Conservation (phyloP, 2,888 invertebrate species). For the Leptopterna dolabrata region DNA sequence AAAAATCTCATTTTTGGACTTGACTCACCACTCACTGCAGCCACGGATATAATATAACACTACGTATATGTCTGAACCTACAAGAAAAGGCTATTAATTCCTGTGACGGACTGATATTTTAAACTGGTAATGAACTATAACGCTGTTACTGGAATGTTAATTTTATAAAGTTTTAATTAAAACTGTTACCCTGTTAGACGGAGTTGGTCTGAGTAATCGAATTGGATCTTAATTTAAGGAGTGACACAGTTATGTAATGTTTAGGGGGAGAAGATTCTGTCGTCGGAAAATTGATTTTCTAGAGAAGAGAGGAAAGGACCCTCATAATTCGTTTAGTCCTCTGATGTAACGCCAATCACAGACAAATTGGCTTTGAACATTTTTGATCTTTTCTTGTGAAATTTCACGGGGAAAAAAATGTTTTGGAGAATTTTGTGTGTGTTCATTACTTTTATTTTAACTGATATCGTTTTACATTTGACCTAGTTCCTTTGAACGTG, state of each 20-base stretch:
- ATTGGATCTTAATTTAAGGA: conserved; percentile 27
- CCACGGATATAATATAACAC: no score
- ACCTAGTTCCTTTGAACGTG: not conserved
- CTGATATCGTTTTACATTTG: not conserved
- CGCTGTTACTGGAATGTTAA: not conserved
- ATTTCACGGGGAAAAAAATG: not conserved
- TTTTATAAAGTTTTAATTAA: not conserved
- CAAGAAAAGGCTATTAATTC: no score
- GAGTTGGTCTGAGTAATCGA: conserved; percentile 12
- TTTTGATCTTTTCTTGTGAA: not conserved
- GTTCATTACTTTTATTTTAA: not conserved
- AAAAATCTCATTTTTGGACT: no score
- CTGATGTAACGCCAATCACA: conserved; percentile 44
- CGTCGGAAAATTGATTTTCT: conserved; percentile 12
- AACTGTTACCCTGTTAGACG: not conserved
- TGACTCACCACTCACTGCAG: no score
- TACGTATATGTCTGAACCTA: no score
- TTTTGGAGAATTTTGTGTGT: not conserved
- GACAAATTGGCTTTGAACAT: conserved; percentile 6
- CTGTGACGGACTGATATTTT: not conserved
- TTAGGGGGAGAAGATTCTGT: conserved; percentile 13
- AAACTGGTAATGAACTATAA: not conserved
- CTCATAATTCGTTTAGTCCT: conserved; percentile 28
- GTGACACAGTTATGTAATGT: conserved; percentile 37
- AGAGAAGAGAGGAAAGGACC: conserved; percentile 7